These are phyloP conservation scores for Tenthredo livida DNA, from an alignment of 2,888 invertebrate species.

Conservation along the genomic window DNA sequence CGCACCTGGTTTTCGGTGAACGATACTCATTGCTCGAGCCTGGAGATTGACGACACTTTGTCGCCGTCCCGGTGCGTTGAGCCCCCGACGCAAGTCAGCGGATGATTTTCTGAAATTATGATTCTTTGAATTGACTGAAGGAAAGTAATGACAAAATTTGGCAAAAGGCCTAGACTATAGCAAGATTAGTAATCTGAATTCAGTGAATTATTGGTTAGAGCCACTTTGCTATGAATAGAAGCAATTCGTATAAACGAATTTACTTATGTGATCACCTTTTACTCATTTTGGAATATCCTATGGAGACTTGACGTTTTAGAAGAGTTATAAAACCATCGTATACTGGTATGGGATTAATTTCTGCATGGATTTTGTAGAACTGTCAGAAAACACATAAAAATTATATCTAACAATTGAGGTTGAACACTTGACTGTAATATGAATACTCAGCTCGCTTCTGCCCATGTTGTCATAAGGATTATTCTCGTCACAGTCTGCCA, in stretches of 20 bases:
- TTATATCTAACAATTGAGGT: conserved; percentile 14
- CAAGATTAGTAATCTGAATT: not conserved
- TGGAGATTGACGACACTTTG: not conserved
- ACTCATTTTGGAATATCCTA: conserved; percentile 11
- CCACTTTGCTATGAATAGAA: not conserved
- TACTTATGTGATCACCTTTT: conserved; percentile 9
- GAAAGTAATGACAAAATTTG: not conserved
- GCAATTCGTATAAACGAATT: not conserved
- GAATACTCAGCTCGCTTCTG: not conserved
- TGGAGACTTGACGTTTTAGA: conserved; percentile 1
- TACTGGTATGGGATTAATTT: conserved; percentile 52
- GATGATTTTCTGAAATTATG: conserved; percentile 19
- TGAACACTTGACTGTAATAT: not conserved
- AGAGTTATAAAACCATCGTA: conserved; percentile 22
- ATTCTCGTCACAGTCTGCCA: too few relatives aligned
- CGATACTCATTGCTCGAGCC: not conserved
- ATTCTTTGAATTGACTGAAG: not conserved
- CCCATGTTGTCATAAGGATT: not conserved
- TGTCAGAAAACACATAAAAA: conserved; percentile 43
- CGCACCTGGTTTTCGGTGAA: conserved; percentile 17
- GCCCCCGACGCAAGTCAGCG: not conserved
- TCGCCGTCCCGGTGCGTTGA: not conserved
- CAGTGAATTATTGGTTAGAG: not conserved
- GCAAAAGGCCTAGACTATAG: not conserved
- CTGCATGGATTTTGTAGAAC: conserved; percentile 58